A percentile compares a stretch with the other conserved stretches of the same genome.
Evolutionary conservation across 2,113 vertebrate genomes (phyloP).

Genomic region (Cettia cetti): DNA sequence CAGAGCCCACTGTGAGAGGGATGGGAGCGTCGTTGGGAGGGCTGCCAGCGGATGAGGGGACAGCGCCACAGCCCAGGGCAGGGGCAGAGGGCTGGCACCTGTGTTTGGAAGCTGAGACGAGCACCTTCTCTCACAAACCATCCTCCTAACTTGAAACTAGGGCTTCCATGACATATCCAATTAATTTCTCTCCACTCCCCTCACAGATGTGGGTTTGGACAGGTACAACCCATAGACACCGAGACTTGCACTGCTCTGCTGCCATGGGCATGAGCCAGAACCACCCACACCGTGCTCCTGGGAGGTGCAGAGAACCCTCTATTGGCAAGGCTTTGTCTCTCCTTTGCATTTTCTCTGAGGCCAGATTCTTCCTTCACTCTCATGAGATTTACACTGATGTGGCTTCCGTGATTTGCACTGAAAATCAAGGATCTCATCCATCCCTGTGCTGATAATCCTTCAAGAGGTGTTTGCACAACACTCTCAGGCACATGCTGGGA

Average conservation of each 20-base stretch:
- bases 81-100: not conserved
- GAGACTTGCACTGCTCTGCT: not conserved
- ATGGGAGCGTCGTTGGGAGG: not conserved
- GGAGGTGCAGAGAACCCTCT: not conserved
- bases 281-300: not conserved
- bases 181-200: not conserved
- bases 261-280: not conserved
- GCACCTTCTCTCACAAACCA: not conserved
- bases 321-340: not conserved
- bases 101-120: not conserved
- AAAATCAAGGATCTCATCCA: not conserved
- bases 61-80: not conserved
- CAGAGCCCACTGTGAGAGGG: not conserved
- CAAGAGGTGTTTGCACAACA: not conserved
- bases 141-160: not conserved
- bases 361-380: not conserved
- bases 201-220: not conserved
- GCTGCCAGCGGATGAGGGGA: not conserved
- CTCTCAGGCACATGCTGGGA: not conserved
- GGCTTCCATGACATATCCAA: accelerated
- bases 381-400: not conserved
- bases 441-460: not conserved
- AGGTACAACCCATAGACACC: not conserved
- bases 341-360: not conserved
- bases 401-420: not conserved